Base-by-base conservation (phyloP, 2,888 invertebrate species). In the Macrophya alboannulata region DNA sequence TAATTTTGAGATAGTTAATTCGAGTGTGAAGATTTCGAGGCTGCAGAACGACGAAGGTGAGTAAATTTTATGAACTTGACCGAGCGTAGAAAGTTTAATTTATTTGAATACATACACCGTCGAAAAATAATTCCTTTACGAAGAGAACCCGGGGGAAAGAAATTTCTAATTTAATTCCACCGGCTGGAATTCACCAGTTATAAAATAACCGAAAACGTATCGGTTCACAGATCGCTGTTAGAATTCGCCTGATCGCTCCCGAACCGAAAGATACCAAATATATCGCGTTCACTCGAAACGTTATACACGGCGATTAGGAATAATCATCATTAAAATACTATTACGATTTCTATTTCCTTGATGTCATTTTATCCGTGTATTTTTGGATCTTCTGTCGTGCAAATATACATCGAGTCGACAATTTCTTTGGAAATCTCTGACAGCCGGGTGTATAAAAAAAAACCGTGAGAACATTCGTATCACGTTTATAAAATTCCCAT, bases 51-150 rank as follows among this genome's bases (percentile, higher is more conserved):
- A 12, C 31, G 37, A 68, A 37, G 37, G 31, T 17, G 68, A 37
- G 17, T 1, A 37, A 17, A 68, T 68, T 68, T 68, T 68, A 68
- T 68, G 68, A 68, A 68, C 68, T 51, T 55, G 77, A 77, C 77
- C 77, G 55, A 37, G 37, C 81, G 81, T 81, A 81, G 81, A 81
- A 81, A 81, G 81, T 81, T 12, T 31, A 25, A 55, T 62, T 55
- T 43, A 21, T 25, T 31, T 31, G 17, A 21, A 48, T 10, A 77
- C 31, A 15, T 25, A 43, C 37, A 77, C 5, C 31, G 17, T 55
- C 17, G 6, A 55, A 77, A 12, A 17, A 77, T 12, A 55, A 31
- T 17, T 55, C 15, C 31, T 37, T 17, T 17, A 43, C 12, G 72
- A 43, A 74, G 21, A 17, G 21, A 45, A 25, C n/a, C n/a, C 55